Conservation (phyloP, 1,140 invertebrate species). For the Sipha flava region DNA sequence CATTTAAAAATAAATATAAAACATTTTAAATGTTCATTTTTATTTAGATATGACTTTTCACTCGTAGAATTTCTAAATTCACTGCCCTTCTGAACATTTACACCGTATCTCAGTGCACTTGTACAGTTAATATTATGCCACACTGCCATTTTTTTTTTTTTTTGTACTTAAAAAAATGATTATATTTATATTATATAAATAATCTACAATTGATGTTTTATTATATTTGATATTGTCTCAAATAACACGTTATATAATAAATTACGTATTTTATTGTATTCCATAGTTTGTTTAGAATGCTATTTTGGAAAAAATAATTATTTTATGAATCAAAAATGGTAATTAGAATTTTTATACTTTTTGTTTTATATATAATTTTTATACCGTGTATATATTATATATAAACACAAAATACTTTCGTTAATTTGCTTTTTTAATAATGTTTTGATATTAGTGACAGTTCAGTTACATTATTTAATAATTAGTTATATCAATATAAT, state of each 20-base stretch:
- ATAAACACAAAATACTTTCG: not conserved
- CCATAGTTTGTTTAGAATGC: not conserved
- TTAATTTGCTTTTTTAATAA: not conserved
- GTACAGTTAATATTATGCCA: not conserved
- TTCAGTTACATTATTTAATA: not conserved
- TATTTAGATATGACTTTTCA: not conserved
- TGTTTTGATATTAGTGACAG: not conserved
- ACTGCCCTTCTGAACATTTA: not conserved
- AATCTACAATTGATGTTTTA: not conserved
- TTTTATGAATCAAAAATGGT: not conserved
- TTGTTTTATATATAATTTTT: not conserved
- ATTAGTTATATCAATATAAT: not conserved
- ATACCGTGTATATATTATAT: not conserved
- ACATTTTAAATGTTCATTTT: not conserved
- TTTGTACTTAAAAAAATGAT: not conserved
- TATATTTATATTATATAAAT: too few relatives aligned
- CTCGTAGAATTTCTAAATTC: not conserved
- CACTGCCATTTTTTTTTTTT: slow-evolving; percentile 14
- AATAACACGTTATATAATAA: not conserved
- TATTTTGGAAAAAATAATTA: not conserved
- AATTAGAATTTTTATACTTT: not conserved
- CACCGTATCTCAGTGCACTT: not conserved
- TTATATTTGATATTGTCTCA: not conserved
- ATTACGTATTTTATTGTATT: not conserved
- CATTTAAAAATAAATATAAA: not conserved